Percentiles rank a stretch among this genome's conserved stretches.
These are phyloP conservation scores for Helicoverpa armigera DNA, from an alignment of 1,140 invertebrate species.

Conservation along the genomic window DNA sequence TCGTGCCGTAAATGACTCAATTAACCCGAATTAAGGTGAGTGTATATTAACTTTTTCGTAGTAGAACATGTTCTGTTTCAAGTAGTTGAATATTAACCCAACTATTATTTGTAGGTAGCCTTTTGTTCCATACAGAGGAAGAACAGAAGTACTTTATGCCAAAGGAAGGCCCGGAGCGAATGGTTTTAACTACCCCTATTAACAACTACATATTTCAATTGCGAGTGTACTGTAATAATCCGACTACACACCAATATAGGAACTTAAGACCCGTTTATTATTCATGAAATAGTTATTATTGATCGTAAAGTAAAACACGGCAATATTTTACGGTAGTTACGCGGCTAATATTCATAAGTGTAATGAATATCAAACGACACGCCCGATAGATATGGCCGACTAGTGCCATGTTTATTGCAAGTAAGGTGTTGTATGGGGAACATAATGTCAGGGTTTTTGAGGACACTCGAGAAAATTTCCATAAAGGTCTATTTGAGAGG, in stretches of 20 bases:
- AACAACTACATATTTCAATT: slow-evolving; percentile 2
- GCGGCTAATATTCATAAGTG: slow-evolving; percentile 37
- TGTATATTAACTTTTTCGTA: background rate
- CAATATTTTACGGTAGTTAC: slow-evolving; percentile 33
- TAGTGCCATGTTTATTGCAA: slow-evolving; percentile 39
- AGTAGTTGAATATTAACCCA: background rate
- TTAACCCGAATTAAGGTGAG: background rate
- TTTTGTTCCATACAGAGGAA: background rate
- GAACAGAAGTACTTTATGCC: background rate
- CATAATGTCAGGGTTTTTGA: background rate
- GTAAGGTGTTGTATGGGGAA: background rate
- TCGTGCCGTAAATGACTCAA: slow-evolving; percentile 9
- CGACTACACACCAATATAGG: slow-evolving; percentile 5
- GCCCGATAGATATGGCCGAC: slow-evolving; percentile 37
- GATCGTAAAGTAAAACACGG: slow-evolving; percentile 41
- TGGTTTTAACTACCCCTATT: slow-evolving; percentile 13
- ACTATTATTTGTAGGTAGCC: background rate
- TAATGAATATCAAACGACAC: slow-evolving; percentile 39
- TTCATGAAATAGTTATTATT: slow-evolving; percentile 33
- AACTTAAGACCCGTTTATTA: slow-evolving; percentile 5
- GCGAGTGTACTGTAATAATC: background rate
- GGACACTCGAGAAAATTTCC: background rate
- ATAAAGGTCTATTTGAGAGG: too few relatives aligned
- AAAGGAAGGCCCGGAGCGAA: background rate
- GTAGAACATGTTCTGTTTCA: background rate